Evolutionary conservation across 2,888 invertebrate species (phyloP), one percentile per base, ranked within the genome.

Genomic region (Hipparchia semele): DNA sequence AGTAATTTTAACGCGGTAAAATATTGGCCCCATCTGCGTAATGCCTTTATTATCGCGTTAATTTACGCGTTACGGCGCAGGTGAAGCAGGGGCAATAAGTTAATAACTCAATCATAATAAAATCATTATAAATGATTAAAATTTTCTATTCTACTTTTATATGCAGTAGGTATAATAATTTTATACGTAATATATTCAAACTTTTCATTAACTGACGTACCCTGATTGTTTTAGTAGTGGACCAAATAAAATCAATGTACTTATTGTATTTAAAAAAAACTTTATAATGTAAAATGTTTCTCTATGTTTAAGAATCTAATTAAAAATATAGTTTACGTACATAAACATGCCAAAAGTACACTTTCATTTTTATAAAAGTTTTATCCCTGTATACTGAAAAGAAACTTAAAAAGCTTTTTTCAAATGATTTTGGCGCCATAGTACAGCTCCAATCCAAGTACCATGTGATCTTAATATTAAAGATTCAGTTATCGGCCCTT

Each of bases 211-310:
- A 46, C 51, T 69, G 64, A 58, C 59, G 39, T 68, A 67, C 23
- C 64, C 12, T 49, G 9, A 66, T 79, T 81, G 80, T 79, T 80
- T 84, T 82, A 75, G 81, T 86, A 87, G 87, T 80, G 88, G 88
- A 88, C 88, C 88, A 88, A 80, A 80, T 82, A 81, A 78, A 82
- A 82, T 33, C 13, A 64, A 23, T 64, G 8, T 10, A 60, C 23
- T 23, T 23, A 23, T 23, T 7, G 49, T 49, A 49, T 49, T 49
- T 49, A 49, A 49, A 49, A 62, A 64, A 39, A 33, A 2, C 56
- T 7, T 59, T 39, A 39, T 39, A 39, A 39, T 39, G 39, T 39
- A 39, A 39, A 39, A 60, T 39, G 12, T 60, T 33, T 60, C 6
- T 61, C 39, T 0, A n/a, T 61, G 39, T 45, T 10, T 61, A 61